Percentiles rank a stretch among this genome's conserved stretches.
Conservation (phyloP, 37 sponge, comb jelly and placozoan species). For the Haliclona indistincta region DNA sequence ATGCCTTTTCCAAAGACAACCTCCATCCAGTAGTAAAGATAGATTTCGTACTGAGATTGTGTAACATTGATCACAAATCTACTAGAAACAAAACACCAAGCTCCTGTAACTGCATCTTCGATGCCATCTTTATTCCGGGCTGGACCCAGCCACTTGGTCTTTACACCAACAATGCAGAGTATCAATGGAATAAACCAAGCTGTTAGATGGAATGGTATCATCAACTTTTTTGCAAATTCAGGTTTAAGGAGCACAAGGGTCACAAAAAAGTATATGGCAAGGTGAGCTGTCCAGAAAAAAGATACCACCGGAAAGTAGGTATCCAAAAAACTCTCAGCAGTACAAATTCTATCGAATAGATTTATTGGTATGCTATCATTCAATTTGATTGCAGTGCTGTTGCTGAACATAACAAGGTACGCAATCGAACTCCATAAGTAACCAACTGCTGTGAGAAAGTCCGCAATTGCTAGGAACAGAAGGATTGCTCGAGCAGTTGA, state of each 20-base stretch:
- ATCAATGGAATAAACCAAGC: conserved; percentile 56
- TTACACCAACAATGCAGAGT: conserved; percentile 17
- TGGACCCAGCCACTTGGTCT: conserved; percentile 6
- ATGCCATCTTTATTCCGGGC: no score
- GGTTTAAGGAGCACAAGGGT: conserved; percentile 25
- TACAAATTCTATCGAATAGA: conserved; percentile 17
- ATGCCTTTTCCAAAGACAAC: conserved; percentile 26
- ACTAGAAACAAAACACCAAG: conserved; percentile 50
- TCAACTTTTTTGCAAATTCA: conserved; percentile 17
- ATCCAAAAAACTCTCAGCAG: conserved; percentile 43
- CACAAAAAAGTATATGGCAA: conserved; percentile 54
- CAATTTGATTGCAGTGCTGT: no score
- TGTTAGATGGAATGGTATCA: conserved; percentile 39
- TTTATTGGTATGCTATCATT: not conserved
- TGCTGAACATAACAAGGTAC: not conserved
- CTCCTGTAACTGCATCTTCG: conserved; percentile 3
- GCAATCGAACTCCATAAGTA: conserved; percentile 19
- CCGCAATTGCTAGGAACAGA: conserved; percentile 68
- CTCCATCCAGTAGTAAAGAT: not conserved
- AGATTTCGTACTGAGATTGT: not conserved
- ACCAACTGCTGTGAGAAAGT: conserved; percentile 54
- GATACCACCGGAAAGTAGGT: conserved; percentile 52
- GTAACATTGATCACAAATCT: conserved; percentile 1
- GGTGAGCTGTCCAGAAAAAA: conserved; percentile 60
- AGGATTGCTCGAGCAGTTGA: conserved; percentile 48